phyloP scores from a whole-genome alignment of 2,113 vertebrate species.

The Corythaixoides concolor region DNA sequence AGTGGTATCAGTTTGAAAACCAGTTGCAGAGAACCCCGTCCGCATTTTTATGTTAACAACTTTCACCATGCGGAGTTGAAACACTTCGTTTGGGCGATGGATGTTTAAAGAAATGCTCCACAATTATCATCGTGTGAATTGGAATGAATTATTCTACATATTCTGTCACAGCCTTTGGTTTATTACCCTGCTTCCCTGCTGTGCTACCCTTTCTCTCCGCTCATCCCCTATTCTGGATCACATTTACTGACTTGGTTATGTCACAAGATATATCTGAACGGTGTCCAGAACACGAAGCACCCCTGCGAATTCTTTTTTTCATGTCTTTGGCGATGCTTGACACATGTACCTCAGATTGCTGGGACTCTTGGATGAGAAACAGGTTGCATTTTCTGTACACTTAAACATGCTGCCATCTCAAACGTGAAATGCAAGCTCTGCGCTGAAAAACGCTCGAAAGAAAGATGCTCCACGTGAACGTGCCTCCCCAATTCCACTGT shows the following conservation, averaged over 20 bases:
- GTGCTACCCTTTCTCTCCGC: background rate
- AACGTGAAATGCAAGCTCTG: background rate
- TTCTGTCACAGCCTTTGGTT: background rate
- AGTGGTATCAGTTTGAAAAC: constrained; percentile 12
- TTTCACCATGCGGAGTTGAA: background rate
- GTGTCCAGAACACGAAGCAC: background rate
- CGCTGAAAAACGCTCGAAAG: background rate
- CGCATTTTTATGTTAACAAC: constrained; percentile 38
- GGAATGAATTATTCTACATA: background rate
- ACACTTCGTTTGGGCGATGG: background rate
- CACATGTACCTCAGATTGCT: background rate
- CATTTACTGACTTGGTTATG: background rate
- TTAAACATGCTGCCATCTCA: background rate
- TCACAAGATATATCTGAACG: background rate
- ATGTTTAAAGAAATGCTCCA: background rate
- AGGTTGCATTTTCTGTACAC: background rate
- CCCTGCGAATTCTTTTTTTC: background rate
- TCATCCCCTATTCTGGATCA: background rate
- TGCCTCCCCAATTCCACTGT: background rate
- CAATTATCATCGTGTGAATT: background rate
- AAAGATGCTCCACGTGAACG: background rate
- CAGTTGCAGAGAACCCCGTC: background rate
- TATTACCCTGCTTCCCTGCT: background rate
- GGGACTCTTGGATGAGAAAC: background rate
- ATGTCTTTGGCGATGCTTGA: background rate